These are phyloP conservation scores for Ammodytes dubius DNA, from an alignment of 2,113 vertebrate genomes.

Conservation along the genomic window DNA sequence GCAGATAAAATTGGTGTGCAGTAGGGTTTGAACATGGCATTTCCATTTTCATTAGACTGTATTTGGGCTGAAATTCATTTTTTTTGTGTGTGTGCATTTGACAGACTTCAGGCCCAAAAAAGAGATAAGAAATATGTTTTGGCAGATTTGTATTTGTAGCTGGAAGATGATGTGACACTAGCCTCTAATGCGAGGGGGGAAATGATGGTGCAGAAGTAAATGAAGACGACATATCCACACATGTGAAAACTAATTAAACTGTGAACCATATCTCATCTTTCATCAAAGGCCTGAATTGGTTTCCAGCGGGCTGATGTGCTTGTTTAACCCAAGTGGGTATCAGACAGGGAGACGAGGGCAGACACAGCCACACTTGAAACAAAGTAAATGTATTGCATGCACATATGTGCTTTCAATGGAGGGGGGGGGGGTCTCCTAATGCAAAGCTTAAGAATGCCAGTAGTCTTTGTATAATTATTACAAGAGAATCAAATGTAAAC, in stretches of 20 bases:
- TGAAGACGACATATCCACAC: conserved; percentile 28
- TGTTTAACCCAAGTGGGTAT: conserved; percentile 32
- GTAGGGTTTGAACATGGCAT: conserved; percentile 63
- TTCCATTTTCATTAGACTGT: conserved; percentile 71
- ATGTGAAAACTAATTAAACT: conserved; percentile 55
- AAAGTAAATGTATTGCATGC: conserved; percentile 31
- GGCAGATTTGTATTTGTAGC: conserved; percentile 37
- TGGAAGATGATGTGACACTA: conserved; percentile 37
- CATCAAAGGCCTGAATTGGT: conserved; percentile 47
- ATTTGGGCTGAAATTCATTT: conserved; percentile 66
- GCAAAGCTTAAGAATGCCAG: background rate
- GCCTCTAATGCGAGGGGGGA: conserved; percentile 6
- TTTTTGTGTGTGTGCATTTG: conserved; percentile 18
- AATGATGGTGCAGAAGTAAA: background rate
- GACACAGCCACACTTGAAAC: conserved; percentile 29
- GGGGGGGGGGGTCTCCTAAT: background rate
- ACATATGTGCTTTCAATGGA: background rate
- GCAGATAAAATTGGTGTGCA: conserved; percentile 67
- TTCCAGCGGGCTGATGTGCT: conserved; percentile 35
- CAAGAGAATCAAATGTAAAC: background rate
- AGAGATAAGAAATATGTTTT: conserved; percentile 38
- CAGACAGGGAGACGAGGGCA: conserved; percentile 31
- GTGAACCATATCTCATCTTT: conserved; percentile 56
- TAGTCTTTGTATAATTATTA: background rate
- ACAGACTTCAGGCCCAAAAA: conserved; percentile 50